A percentile compares a stretch with the other conserved stretches of the same genome.
phyloP scores from a whole-genome alignment of 2,113 vertebrate genomes.

The Cyprinodon variegatus region DNA sequence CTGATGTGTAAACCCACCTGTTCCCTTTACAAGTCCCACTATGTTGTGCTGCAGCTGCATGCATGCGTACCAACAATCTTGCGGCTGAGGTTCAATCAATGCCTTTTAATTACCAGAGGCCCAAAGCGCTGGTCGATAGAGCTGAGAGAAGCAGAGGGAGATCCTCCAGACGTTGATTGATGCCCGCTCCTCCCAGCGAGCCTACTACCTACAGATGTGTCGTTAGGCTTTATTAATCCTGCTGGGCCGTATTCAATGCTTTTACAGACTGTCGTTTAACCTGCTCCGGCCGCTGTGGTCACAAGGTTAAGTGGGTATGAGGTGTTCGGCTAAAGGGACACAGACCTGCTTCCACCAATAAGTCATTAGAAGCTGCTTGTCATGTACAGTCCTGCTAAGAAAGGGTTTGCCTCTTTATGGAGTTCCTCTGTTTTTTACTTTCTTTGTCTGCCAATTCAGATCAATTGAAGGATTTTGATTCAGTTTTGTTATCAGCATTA shows the following conservation, averaged over 20 bases:
- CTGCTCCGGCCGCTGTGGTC: slow-evolving; percentile 40
- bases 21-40: slow-evolving; percentile 15
- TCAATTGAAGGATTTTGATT: background rate
- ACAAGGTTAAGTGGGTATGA: slow-evolving; percentile 62
- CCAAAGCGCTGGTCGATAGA: slow-evolving; percentile 71
- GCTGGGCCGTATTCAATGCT: slow-evolving; percentile 58
- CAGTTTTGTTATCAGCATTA: too few relatives aligned
- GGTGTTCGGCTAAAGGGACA: slow-evolving; percentile 32
- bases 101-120: slow-evolving; percentile 80
- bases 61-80: slow-evolving; percentile 52
- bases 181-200: slow-evolving; percentile 47
- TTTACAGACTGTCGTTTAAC: slow-evolving; percentile 46
- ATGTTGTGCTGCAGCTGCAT: slow-evolving; percentile 24
- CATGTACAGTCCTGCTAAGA: background rate
- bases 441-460: background rate
- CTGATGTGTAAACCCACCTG: slow-evolving; percentile 39
- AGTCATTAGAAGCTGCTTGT: slow-evolving; percentile 30
- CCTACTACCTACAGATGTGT: slow-evolving; percentile 59
- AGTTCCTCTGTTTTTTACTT: background rate
- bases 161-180: slow-evolving; percentile 66
- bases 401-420: background rate
- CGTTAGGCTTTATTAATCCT: slow-evolving; percentile 70
- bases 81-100: slow-evolving; percentile 72
- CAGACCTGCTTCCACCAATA: slow-evolving; percentile 21
- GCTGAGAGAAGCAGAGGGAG: slow-evolving; percentile 58